Evolutionary conservation across 2,888 invertebrate species (phyloP), one percentile per base, ranked within the genome.

Genomic region (Octonoba sinensis): DNA sequence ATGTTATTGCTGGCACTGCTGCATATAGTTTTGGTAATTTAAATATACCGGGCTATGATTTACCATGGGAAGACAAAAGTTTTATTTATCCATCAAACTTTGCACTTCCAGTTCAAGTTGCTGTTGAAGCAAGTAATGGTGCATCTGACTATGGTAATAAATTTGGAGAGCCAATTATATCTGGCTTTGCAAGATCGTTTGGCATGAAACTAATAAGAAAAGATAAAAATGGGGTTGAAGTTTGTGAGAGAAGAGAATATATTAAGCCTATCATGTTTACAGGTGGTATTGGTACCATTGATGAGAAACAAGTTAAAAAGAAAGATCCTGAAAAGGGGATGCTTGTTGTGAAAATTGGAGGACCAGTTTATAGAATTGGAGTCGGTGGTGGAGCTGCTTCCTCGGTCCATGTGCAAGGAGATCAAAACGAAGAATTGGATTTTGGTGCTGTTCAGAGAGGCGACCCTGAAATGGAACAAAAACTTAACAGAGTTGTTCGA

Each of bases 181-280:
- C 91, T 87, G 99, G 99, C 8, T 99, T 98, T 88, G 93, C 94
- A 0, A 92, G 97, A 73, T 94, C 97, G 0, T 99, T 95, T 88
- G 98, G 98, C 0, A 89, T 95, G 87, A 90, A 90, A 24, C 92
- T 93, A 86, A 36, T 11, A 36, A 2, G 36, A 36, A 36, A 36
- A 36, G 36, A 36, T 11, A 36, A 36, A 8, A 36, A 36, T 11
- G 36, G 36, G 36, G 36, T 36, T 36, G 84, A 85, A 15, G 86
- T 85, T 74, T 90, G 90, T 0, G 91, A 92, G 84, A 91, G 97
- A 76, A 92, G 94, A 75, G 99, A 99, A 89, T 99, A 95, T 91
- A 94, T 99, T 15, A 99, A 99, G 87, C 99, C 99, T 0, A 98
- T 99, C 81, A 98, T 99, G 98, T 99, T 99, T 87, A 97, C 96